Evolutionary conservation across 2,888 invertebrate genomes (phyloP).

Genomic region (Mechanitis messenoides): DNA sequence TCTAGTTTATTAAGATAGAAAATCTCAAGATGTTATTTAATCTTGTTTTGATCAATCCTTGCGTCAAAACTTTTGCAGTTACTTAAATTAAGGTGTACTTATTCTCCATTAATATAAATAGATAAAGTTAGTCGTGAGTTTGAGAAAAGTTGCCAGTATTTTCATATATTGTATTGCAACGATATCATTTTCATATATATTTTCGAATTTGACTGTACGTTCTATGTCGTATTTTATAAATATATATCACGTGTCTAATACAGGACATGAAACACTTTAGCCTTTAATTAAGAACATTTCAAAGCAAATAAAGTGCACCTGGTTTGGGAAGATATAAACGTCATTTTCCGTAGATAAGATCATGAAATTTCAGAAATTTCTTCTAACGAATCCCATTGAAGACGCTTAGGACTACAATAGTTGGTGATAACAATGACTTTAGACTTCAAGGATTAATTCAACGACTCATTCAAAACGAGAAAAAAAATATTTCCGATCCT

Average conservation of each 20-base stretch:
- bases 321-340: not conserved
- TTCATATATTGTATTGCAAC: no score
- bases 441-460: not conserved
- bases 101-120: not conserved
- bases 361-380: not conserved
- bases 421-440: not conserved
- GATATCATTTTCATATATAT: no score
- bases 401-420: not conserved
- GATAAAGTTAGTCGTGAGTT: not conserved
- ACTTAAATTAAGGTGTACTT: not conserved
- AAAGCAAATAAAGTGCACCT: not conserved
- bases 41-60: conserved; percentile 7
- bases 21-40: conserved; percentile 12
- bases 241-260: not conserved
- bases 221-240: not conserved
- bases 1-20: conserved; percentile 23
- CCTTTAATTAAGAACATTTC: not conserved
- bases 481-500: not conserved
- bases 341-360: not conserved
- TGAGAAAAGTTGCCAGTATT: no score
- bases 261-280: not conserved
- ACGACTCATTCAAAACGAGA: not conserved
- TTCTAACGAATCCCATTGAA: not conserved
- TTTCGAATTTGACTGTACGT: no score
- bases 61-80: not conserved